These are phyloP conservation scores for Oncorhynchus keta DNA, from an alignment of 2,113 vertebrate genomes.

Conservation along the genomic window DNA sequence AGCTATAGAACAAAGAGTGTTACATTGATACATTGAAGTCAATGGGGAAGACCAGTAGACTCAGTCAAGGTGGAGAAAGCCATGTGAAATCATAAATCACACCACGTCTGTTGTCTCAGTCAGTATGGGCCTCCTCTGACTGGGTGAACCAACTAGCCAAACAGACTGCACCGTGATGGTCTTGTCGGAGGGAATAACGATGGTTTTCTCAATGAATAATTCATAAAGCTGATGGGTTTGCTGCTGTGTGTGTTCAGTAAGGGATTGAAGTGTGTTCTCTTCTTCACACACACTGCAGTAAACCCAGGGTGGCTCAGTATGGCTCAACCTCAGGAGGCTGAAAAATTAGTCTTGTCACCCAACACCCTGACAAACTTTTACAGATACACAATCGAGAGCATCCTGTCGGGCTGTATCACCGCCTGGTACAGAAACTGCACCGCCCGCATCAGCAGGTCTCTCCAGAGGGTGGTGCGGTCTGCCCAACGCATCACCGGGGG, in stretches of 20 bases:
- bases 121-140: not conserved
- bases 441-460: no score
- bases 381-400: no score
- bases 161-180: slow-evolving; percentile 8
- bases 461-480: no score
- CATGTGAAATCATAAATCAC: not conserved
- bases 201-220: slow-evolving; percentile 35
- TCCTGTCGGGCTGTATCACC: no score
- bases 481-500: no score
- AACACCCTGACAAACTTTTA: no score
- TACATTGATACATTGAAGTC: no score
- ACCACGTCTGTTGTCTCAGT: not conserved
- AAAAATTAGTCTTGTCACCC: no score
- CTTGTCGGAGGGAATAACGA: slow-evolving; percentile 5
- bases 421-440: no score
- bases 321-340: no score
- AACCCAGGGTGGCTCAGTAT: not conserved
- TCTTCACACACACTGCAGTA: not conserved
- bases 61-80: not conserved
- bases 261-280: not conserved
- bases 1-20: no score
- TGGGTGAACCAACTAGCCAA: not conserved
- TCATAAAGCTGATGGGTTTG: slow-evolving; percentile 19
- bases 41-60: no score
- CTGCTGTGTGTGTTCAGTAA: not conserved